Evolutionary conservation across 2,797 vertebrate species (phyloP), one percentile per base, ranked within the genome.

Genomic region (Catharus ustulatus): DNA sequence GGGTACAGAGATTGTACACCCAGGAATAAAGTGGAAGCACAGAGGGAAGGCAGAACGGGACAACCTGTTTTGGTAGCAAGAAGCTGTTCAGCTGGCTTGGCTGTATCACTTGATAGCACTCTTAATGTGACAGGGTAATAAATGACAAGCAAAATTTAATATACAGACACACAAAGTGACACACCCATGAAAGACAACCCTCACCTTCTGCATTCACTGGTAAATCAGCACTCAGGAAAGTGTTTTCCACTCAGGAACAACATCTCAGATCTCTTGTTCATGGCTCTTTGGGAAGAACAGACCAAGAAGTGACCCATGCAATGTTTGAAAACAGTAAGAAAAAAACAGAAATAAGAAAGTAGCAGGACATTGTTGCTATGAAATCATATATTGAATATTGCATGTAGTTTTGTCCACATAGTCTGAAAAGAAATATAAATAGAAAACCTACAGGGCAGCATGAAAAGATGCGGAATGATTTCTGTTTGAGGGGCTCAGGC

Each of bases 231-330:
- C 29, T 76, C 32, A 45, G 36, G 9, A 59, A 73, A 81, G 38
- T 52, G 38, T 19, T 77, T 43, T 77, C 24, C 15, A 21, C n/a
- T 71, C 30, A 38, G 45, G 5, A 63, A 40, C 58, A 75, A 63
- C 49, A 45, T 55, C 42, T 85, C 75, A 68, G 83, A 67, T 18
- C 22, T 64, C 59, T 73, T 40, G 43, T 54, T 61, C 57, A 45
- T 6, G 40, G 59, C 8, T 73, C 19, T 64, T 76, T n/a, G 57
- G 52, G 86, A 80, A 74, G 7, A 86, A 27, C 18, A 48, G 11
- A 15, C 51, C 22, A 76, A 64, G 20, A 57, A 43, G 3, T 45
- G 54, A 76, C 13, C 16, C 1, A 2, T 0, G 0, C 9, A 61
- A 38, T 34, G 5, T 51, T 55, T 75, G 54, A 29, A 75, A 64